Evolutionary conservation across 2,888 invertebrate species (phyloP), one percentile per base, ranked within the genome.

Genomic region (Microdon myrmicae): DNA sequence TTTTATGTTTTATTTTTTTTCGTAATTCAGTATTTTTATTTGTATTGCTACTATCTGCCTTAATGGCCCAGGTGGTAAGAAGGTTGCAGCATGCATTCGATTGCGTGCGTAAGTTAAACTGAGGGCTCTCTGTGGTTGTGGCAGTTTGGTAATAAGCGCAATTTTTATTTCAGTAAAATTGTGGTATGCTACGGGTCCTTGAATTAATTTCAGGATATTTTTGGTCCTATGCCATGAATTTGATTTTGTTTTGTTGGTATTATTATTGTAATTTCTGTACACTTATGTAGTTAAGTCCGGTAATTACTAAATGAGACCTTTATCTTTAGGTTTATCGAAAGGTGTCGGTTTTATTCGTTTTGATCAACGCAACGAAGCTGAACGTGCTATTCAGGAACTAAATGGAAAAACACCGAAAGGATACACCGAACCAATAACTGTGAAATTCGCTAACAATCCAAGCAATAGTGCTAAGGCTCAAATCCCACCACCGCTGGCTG

Each of bases 341-440:
- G 95, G 94, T 71, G 95, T 95, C 70, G 94, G 94, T 67, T 95
- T 95, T 82, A 94, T 95, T 75, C 87, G 94, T 68, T 95, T 94
- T 83, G 94, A 95, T 82, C 92, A 93, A 82, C 88, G 94, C 72
- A 85, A 88, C 72, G 94, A 95, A 79, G 95, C 95, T 43, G 94
- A 95, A 79, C 85, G 90, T 48, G 94, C 94, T 59, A 95, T 95
- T 74, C 89, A 91, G 79, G 91, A 93, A 81, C 82, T 95, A 74
- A 93, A 95, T 81, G 93, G 94, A 68, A 90, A 90, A 72, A 89
- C 92, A 76, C 94, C 94, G 19, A 90, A 92, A 75, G 92, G 92
- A 66, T 90, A 90, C 48, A 85, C 89, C 68, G 94, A 94, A 80
- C 92, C 93, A 58, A 92, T 94, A 76, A 94, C 94, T 68, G 94